Evolutionary conservation across 2,113 vertebrate genomes (phyloP), one percentile per base, ranked within the genome.

Genomic region (Solenodon paradoxus): DNA sequence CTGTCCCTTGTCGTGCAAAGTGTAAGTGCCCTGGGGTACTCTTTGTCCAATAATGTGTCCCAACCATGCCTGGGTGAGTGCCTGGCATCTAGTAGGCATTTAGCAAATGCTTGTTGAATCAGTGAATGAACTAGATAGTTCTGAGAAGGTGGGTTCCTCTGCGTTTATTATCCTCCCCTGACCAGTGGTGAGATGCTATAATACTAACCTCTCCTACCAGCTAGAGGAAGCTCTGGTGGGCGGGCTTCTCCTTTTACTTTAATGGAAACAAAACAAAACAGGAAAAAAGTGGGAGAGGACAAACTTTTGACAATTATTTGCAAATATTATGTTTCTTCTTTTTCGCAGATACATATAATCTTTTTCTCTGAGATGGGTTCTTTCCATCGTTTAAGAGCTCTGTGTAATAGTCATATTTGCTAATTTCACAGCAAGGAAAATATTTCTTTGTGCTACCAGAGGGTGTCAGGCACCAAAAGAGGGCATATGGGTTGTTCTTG

Each of bases 361-460:
- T 15, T 68, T 0, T 89, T 64, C 81, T 57, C 77, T 81, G 51
- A 85, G 66, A 80, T 51, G 32, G 77, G 5, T 7, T 80, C 47
- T 95, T 71, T 45, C 55, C 79, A 35, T 71, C 64, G 59, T 63
- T 82, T 64, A 66, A 57, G 74, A 72, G 42, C n/a, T 61, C 12
- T 42, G 15, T 3, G 2, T 42, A 32, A 26, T 42, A n/a, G 22
- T 77, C 63, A 69, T 8, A 42, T 53, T 85, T 64, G 32, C 68
- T 84, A 10, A 61, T 78, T 40, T 86, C 68, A 28, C 20, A 87
- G 53, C 40, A 71, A 77, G 49, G 66, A 47, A 57, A 24, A 40
- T 0, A 69, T 63, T 88, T 93, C 53, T 4, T 53, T 26, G 12
- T 89, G 38, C 17, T 74, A 6, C 61, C 20, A 38, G n/a, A 82